phyloP scores from a whole-genome alignment of 2,797 vertebrate genomes.

The Sardinella longiceps region DNA sequence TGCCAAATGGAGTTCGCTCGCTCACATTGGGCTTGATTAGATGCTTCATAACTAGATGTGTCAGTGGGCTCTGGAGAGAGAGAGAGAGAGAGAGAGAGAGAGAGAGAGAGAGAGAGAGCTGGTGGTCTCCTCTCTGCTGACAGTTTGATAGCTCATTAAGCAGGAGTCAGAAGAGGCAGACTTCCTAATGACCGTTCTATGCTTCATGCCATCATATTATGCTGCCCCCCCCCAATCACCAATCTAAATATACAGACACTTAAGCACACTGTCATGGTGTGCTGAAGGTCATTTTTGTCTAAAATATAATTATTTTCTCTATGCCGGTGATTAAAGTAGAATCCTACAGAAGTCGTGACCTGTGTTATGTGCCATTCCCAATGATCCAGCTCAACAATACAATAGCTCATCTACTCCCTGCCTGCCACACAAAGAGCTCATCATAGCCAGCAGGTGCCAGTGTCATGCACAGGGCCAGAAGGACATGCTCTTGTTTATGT shows the following conservation, averaged over 20 bases:
- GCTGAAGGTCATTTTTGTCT: not conserved
- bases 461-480: not conserved
- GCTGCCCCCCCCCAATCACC: conserved; percentile 25
- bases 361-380: not conserved
- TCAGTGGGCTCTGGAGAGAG: too few relatives aligned
- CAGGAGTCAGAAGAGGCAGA: conserved; percentile 55
- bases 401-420: not conserved
- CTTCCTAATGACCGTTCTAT: conserved; percentile 67
- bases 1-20: too few relatives aligned
- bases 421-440: too few relatives aligned
- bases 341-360: not conserved
- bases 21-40: too few relatives aligned
- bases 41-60: too few relatives aligned
- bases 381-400: not conserved
- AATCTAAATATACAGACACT: not conserved
- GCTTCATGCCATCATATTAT: conserved; percentile 57
- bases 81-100: too few relatives aligned
- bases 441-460: not conserved
- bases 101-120: conserved; percentile 23
- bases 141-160: conserved; percentile 74
- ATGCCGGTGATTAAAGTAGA: too few relatives aligned
- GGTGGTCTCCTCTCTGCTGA: conserved; percentile 53
- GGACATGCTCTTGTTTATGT: not conserved
- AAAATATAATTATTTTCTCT: too few relatives aligned
- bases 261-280: not conserved